These are phyloP conservation scores for Dendronephthya gigantea DNA, from an alignment of 64 coral and sea anemone species.

Conservation along the genomic window DNA sequence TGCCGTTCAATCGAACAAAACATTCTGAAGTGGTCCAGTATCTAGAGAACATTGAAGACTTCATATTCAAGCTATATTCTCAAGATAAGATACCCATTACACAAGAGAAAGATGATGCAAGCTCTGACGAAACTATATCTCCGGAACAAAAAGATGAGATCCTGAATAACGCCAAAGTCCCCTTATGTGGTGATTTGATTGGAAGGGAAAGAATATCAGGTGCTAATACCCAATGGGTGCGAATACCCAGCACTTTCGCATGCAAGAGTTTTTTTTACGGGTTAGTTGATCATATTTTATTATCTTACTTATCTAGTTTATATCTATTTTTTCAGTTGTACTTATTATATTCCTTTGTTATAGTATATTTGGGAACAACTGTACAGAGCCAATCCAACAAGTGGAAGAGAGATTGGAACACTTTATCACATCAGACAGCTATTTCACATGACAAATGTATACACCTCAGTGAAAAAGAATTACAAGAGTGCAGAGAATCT, in stretches of 20 bases:
- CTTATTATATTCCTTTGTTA: background rate
- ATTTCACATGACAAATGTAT: constrained; percentile 33
- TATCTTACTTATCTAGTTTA: background rate
- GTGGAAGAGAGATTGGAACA: constrained; percentile 36
- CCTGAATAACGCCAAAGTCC: constrained; percentile 33
- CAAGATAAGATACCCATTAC: background rate
- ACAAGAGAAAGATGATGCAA: background rate
- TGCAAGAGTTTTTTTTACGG: background rate
- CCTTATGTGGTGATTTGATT: constrained; percentile 43
- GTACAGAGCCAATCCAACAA: background rate
- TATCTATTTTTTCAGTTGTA: too few relatives aligned
- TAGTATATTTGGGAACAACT: constrained; percentile 42
- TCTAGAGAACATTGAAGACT: constrained; percentile 33
- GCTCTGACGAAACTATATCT: background rate
- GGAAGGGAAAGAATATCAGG: constrained; percentile 52
- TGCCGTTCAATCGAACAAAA: constrained; percentile 45
- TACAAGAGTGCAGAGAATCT: constrained; percentile 37
- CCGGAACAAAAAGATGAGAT: constrained; percentile 4
- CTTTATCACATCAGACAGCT: constrained; percentile 30
- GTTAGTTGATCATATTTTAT: background rate
- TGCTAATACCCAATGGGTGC: constrained; percentile 49
- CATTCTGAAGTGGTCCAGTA: constrained; percentile 60
- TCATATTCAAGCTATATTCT: constrained; percentile 23
- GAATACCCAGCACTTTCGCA: constrained; percentile 1
- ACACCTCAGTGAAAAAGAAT: constrained; percentile 27